Base-by-base conservation (phyloP, 92 coral and sea anemone genomes). In the Actinernus sp. region DNA sequence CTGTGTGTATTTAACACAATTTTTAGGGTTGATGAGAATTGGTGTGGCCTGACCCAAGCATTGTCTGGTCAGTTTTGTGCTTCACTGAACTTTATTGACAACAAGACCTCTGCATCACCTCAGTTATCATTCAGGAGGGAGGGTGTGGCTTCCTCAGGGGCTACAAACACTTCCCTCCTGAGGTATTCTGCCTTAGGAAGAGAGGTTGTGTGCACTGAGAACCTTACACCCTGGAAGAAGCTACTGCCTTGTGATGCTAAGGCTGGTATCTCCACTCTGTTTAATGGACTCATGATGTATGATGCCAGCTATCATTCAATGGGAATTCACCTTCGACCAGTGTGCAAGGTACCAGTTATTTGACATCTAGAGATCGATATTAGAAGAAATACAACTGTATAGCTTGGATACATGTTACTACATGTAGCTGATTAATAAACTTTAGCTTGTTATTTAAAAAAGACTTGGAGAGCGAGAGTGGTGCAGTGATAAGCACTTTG, bases 61-160 rank as follows among this genome's bases (percentile, higher is more conserved):
- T 57, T 94, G 16, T 88, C 98, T 28, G 98, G 98, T 1, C 98
- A 94, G 66, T 94, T 93, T 55, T 94, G 98, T 77, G 98, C 98
- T 2, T 94, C 98, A 27, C 77, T 94, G 46, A 94, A 94, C 78
- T 94, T 91, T 57, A 91, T 94, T 50, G 97, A 94, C 73, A 67
- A 86, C 45, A 88, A 94, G 70, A 84, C 91, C 39, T 83, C 97
- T 34, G 80, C 87, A 25, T 82, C 89, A 19, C 98, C 98, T 0
- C 79, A 75, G 63, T 56, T 87, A 46, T 87, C 98, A 26, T 94
- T 94, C 58, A 69, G 92, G 63, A 79, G 97, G 45, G 88, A 84
- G 44, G 98, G 98, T 2, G 79, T 87, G 54, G 62, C 98, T 25
- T 47, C 81, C 0, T 64, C 86, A 23, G 34, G 26, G 5, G 72